Percentiles rank a stretch among this genome's conserved stretches.
Conservation (phyloP, 2,113 vertebrate genomes). For the Mastomys coucha region DNA sequence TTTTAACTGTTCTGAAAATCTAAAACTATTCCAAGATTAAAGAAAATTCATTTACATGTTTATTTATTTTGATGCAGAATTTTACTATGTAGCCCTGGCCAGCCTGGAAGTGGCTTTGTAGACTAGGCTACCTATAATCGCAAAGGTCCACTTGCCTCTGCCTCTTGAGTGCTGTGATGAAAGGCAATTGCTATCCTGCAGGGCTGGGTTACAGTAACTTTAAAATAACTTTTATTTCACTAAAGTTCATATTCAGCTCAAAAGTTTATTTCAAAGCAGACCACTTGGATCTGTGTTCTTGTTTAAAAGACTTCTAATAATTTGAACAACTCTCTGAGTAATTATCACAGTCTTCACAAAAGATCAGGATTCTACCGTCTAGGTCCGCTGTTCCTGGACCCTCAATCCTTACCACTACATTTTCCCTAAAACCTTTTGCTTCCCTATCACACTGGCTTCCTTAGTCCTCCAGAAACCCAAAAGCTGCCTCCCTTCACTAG, state of each 20-base stretch:
- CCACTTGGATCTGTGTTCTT: background rate
- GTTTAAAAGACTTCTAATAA: background rate
- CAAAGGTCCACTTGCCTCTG: background rate
- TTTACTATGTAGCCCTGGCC: background rate
- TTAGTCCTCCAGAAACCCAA: background rate
- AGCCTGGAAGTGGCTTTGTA: background rate
- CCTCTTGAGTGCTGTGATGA: background rate
- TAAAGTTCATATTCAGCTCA: background rate
- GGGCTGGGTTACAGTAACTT: background rate
- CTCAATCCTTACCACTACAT: background rate
- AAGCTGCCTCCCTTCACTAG: background rate
- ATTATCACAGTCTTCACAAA: background rate
- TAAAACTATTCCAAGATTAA: constrained; percentile 21
- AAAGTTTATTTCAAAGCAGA: background rate
- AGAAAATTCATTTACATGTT: background rate
- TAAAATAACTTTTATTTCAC: background rate
- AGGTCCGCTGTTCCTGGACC: background rate
- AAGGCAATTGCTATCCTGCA: background rate
- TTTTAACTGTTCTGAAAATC: background rate
- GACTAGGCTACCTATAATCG: background rate
- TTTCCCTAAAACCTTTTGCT: background rate
- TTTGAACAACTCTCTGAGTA: background rate
- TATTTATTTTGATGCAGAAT: background rate
- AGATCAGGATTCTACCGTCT: background rate
- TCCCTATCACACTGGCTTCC: background rate